A percentile compares a stretch with the other conserved stretches of the same genome.
phyloP scores from a whole-genome alignment of 2,797 vertebrate genomes.

The Crax fasciolata region DNA sequence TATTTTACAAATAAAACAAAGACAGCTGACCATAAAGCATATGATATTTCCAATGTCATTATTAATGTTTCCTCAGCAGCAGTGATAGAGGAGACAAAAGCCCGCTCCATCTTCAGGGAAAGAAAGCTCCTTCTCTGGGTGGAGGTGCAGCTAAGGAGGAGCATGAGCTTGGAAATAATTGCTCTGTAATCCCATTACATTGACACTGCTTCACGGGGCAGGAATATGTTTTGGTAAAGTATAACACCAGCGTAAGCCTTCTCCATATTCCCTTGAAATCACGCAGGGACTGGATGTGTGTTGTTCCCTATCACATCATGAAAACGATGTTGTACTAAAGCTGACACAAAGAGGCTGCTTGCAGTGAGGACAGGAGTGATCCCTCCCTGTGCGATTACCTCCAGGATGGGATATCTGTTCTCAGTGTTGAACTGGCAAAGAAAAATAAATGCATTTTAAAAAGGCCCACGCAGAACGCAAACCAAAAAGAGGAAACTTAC shows the following conservation, averaged over 20 bases:
- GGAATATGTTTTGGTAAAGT: background rate
- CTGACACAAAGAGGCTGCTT: background rate
- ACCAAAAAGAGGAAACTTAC: constrained; percentile 34
- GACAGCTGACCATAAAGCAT: background rate
- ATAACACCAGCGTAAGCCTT: background rate
- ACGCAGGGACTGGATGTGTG: background rate
- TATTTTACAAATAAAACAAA: constrained; percentile 42
- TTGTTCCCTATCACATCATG: background rate
- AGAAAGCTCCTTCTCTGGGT: background rate
- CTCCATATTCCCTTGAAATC: background rate
- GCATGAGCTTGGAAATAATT: background rate
- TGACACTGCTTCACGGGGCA: background rate
- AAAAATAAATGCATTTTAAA: background rate
- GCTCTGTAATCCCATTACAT: background rate
- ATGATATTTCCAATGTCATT: background rate
- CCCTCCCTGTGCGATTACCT: background rate
- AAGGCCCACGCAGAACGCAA: background rate
- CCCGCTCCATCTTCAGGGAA: background rate
- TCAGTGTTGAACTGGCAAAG: background rate
- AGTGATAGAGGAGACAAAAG: background rate
- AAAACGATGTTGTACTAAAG: background rate
- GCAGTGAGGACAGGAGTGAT: background rate
- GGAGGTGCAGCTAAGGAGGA: background rate
- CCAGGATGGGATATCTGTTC: background rate
- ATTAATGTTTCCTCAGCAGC: background rate